Percentiles rank a stretch among this genome's conserved stretches.
phyloP scores from a whole-genome alignment of 2,888 invertebrate genomes.

The Geophilus truncorum region DNA sequence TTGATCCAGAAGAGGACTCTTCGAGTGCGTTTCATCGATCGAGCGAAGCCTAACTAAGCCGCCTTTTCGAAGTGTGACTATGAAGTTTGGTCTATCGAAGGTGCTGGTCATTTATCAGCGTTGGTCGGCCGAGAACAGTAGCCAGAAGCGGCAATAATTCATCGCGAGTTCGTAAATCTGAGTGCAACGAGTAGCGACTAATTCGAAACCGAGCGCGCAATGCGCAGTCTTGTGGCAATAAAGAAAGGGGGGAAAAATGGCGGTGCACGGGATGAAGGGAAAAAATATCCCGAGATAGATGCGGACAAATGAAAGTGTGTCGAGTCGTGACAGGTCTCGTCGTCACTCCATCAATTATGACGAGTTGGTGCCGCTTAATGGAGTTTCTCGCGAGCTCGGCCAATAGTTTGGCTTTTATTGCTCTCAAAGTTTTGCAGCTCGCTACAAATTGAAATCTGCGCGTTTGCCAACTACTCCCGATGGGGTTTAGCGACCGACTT shows the following conservation, averaged over 20 bases:
- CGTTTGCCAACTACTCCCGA: constrained; percentile 5
- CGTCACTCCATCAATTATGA: constrained; percentile 27
- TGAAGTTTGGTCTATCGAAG: constrained; percentile 11
- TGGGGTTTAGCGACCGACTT: background rate
- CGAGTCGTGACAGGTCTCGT: constrained; percentile 24
- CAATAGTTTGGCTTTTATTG: constrained; percentile 10
- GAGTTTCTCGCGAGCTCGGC: background rate
- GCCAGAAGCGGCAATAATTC: background rate
- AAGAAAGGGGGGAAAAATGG: background rate
- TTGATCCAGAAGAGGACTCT: background rate
- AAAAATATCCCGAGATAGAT: background rate
- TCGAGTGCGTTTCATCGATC: background rate
- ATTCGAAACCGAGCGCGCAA: background rate
- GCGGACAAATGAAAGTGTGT: constrained; percentile 22
- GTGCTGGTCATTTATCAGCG: background rate
- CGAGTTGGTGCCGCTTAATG: constrained; percentile 1
- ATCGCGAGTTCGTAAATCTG: background rate
- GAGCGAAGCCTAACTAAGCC: background rate
- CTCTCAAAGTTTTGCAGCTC: constrained; percentile 2
- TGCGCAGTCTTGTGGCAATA: background rate
- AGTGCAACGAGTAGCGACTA: background rate
- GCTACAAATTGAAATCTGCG: constrained; percentile 25
- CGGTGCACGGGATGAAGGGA: background rate
- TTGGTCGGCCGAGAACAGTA: background rate
- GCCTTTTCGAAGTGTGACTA: background rate